These are phyloP conservation scores for Oscheius sp. DNA, from an alignment of 2,888 invertebrate species.

Conservation along the genomic window DNA sequence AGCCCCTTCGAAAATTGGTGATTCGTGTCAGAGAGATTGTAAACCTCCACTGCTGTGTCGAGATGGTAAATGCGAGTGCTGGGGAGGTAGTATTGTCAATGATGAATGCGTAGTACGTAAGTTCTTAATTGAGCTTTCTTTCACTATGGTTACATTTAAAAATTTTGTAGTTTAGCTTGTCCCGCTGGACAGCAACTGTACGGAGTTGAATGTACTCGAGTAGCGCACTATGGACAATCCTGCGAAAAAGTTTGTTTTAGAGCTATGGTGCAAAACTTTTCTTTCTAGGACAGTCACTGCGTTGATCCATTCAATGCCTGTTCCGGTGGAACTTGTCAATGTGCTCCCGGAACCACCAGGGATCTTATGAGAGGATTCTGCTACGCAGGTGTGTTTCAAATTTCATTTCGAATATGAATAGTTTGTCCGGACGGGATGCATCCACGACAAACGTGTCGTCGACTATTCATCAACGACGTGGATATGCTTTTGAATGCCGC, in stretches of 20 bases:
- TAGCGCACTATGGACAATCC: slow-evolving; percentile 68
- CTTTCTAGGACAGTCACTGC: slow-evolving; percentile 63
- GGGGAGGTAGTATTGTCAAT: slow-evolving; percentile 71
- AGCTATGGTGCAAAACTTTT: neutral
- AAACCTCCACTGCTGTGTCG: slow-evolving; percentile 72
- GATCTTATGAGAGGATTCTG: slow-evolving; percentile 67
- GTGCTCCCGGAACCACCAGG: slow-evolving; percentile 69
- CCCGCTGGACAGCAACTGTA: slow-evolving; percentile 71
- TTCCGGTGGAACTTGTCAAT: slow-evolving; percentile 69
- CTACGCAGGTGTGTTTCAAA: slow-evolving; percentile 58
- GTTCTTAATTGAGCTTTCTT: slow-evolving; percentile 40
- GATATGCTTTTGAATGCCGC: slow-evolving; percentile 72
- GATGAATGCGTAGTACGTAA: slow-evolving; percentile 72
- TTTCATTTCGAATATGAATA: slow-evolving; percentile 17
- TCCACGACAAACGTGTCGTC: slow-evolving; percentile 71
- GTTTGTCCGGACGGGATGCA: slow-evolving; percentile 73
- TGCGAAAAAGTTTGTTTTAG: slow-evolving; percentile 59
- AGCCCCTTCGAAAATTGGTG: slow-evolving; percentile 72
- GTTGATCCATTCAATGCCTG: slow-evolving; percentile 72
- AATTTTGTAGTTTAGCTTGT: slow-evolving; percentile 59
- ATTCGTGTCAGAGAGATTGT: slow-evolving; percentile 72
- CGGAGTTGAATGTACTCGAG: slow-evolving; percentile 70
- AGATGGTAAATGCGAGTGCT: slow-evolving; percentile 73
- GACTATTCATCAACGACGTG: slow-evolving; percentile 72
- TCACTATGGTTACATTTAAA: neutral